These are phyloP conservation scores for Muntiacus muntjak DNA, from an alignment of 2,113 vertebrate genomes.

Conservation along the genomic window DNA sequence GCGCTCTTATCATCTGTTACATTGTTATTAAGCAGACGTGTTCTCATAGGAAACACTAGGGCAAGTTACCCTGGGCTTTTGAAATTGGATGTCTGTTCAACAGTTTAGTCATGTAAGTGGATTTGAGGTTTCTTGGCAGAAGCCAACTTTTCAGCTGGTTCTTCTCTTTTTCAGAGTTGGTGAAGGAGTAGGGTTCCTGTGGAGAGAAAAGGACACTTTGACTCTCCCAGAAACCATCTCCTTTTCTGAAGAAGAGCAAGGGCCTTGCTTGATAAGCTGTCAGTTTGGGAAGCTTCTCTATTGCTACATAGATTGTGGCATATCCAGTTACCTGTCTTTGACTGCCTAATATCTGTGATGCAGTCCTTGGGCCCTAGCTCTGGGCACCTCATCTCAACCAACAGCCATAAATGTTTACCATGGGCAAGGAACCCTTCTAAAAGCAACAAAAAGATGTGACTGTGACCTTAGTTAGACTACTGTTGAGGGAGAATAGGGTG, in stretches of 20 bases:
- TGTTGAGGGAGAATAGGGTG: neutral
- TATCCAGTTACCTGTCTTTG: neutral
- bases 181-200: neutral
- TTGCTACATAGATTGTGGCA: neutral
- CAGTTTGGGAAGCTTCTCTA: neutral
- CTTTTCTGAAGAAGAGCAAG: neutral
- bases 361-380: neutral
- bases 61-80: neutral
- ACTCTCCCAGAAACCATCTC: neutral
- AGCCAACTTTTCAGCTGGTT: neutral
- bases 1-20: slow-evolving; percentile 6
- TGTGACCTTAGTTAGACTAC: neutral
- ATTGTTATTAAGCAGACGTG: slow-evolving; percentile 59
- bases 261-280: neutral
- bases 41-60: slow-evolving; percentile 14
- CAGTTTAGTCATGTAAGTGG: slow-evolving; percentile 25
- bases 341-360: neutral
- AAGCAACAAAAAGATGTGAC: neutral
- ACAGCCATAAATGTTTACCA: neutral
- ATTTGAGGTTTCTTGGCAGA: neutral
- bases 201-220: neutral
- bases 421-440: neutral
- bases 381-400: neutral
- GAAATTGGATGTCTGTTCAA: slow-evolving; percentile 29
- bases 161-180: neutral